Percentiles rank a stretch among this genome's conserved stretches.
Evolutionary conservation across 2,888 invertebrate species (phyloP).

Genomic region (Falcaria lacertinaria): DNA sequence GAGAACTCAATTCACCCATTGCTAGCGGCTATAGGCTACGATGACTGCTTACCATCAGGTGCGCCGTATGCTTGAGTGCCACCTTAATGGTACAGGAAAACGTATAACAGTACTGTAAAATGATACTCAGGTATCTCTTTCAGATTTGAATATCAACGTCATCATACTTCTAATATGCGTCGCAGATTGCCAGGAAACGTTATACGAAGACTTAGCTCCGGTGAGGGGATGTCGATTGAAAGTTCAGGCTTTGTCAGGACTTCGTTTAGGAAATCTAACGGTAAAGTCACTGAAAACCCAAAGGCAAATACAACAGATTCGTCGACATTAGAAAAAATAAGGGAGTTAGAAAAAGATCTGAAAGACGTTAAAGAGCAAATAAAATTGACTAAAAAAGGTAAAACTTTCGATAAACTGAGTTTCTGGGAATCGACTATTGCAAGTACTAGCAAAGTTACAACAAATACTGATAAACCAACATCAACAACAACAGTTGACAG

Average conservation of each 20-base stretch:
- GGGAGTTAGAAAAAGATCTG: background rate
- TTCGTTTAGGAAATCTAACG: background rate
- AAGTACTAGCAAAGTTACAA: background rate
- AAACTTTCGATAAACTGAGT: background rate
- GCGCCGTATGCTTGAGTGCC: too few relatives aligned
- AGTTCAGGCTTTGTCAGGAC: background rate
- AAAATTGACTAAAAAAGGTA: background rate
- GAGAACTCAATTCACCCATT: too few relatives aligned
- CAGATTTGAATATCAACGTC: background rate
- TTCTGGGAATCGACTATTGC: background rate
- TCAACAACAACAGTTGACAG: background rate
- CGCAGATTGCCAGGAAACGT: background rate
- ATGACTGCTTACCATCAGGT: too few relatives aligned
- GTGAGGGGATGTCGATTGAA: background rate
- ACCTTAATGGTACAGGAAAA: too few relatives aligned
- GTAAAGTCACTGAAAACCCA: background rate
- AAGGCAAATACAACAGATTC: background rate
- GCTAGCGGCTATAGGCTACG: too few relatives aligned
- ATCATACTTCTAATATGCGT: background rate
- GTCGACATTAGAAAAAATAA: background rate
- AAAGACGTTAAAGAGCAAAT: background rate
- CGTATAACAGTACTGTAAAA: too few relatives aligned
- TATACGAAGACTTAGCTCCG: background rate
- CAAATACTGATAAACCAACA: background rate
- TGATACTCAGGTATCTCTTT: background rate